Evolutionary conservation across 2,797 vertebrate species (phyloP).

Genomic region (Ctenosaura bakeri): DNA sequence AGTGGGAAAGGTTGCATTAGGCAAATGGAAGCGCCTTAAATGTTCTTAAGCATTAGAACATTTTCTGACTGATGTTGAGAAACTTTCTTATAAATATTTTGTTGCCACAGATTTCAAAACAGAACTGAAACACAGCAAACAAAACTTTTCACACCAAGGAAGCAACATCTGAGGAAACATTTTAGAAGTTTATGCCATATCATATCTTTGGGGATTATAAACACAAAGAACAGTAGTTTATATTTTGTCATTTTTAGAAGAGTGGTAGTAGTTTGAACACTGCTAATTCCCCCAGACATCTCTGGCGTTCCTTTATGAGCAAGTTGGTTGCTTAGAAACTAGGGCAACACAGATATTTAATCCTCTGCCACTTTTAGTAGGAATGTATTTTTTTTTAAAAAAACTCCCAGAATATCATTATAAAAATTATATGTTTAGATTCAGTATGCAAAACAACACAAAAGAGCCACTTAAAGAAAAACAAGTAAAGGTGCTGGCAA

Average conservation of each 20-base stretch:
- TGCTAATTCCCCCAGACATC: background rate
- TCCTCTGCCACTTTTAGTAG: slow-evolving; percentile 1
- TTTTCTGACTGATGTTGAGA: background rate
- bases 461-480: background rate
- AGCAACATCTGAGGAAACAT: background rate
- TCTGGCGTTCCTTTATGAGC: background rate
- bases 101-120: background rate
- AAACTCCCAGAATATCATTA: background rate
- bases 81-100: background rate
- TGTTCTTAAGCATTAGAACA: background rate
- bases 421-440: slow-evolving; percentile 18
- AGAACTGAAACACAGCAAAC: background rate
- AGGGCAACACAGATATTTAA: slow-evolving; percentile 6
- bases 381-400: background rate
- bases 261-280: background rate
- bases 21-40: background rate
- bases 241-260: slow-evolving; percentile 11
- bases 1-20: background rate
- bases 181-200: background rate
- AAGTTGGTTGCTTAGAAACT: slow-evolving; percentile 8
- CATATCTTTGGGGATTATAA: background rate
- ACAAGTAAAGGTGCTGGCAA: background rate
- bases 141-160: background rate
- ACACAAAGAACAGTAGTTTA: background rate
- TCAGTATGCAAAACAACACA: background rate